Evolutionary conservation across 92 coral and sea anemone species (phyloP), one percentile per base, ranked within the genome.

Genomic region (Phenganax stokvisi): DNA sequence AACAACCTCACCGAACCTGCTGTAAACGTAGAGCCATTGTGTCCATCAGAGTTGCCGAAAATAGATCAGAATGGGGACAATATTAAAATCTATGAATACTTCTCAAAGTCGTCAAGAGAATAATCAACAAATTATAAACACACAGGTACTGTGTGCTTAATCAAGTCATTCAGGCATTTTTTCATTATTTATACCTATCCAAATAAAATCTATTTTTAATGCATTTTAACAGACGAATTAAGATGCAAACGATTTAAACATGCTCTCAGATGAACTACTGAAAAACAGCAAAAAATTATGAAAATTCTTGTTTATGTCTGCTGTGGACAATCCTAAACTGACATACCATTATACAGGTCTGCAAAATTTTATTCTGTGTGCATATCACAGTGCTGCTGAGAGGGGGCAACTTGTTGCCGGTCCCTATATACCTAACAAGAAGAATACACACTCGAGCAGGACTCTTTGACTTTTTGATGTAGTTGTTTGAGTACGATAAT

Each of bases 341-440:
- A 77, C 81, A 28, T 77, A 77, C 62, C 71, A 77, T 51, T 77
- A 57, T 56, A 77, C 70, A 77, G 81, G 81, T 77, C 60, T 77
- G 69, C 58, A 27, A n/a, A 2, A 17, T n/a, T 54, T 4, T 75
- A 25, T 5, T 72, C 1, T 59, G 25, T 59, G 65, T 12, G 71
- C 4, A 1, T 37, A 37, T 37, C 47, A 37, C 47, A 37, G 47
- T 37, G 47, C 47, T 37, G 47, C 47, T 37, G 47, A 37, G 47
- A 37, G 47, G 47, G 47, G 47, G 47, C 47, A 37, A 37, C 47
- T 37, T 37, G 47, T 4, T 37, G 47, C 47, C 4, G 47, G 47
- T 37, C 47, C 47, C 47, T 37, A 37, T 37, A 37, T 37, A 37
- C 47, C 47, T 4, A 37, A 37, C 47, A 37, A 37, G 47, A 37